Base-by-base conservation (phyloP, 2,888 invertebrate species). In the Melinaea menophilus region DNA sequence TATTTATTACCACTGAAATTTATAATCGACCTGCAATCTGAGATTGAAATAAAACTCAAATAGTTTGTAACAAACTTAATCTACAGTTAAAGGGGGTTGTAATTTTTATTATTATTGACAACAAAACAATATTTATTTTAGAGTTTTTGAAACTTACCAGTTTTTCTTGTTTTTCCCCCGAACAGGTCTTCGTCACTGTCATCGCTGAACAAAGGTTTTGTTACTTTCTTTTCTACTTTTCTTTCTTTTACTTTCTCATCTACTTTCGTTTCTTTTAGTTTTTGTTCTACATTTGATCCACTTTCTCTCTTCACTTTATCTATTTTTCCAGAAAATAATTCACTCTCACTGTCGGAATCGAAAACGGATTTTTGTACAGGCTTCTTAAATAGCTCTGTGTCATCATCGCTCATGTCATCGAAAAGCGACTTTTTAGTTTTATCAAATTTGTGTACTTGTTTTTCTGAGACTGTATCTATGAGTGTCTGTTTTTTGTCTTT, bases 141-240 rank as follows among this genome's bases (percentile, higher is more conserved):
- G 22, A 22, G 22, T n/a, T 56, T 2, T 31, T 34, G 1, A 37
- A 3, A 74, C 76, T 80, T 56, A 85, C 83, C 82, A 65, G 64
- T 60, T 61, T 73, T 80, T 63, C 75, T 78, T 13, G 71, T 69
- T 68, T 79, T 84, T 3, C 73, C 73, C 2, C 79, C 80, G 71
- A 89, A 90, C 22, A 91, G 68, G 66, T 86, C 84, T 68, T 84
- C 84, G 69, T 82, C 85, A 69, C 77, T 79, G 61, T 84, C 86
- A 71, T 88, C 89, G 59, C 81, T 84, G 55, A 91, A 90, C 41
- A 90, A 71, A 11, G 83, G 78, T 67, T 80, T 82, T 5, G 41
- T 55, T 13, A 35, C 34, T 4, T 77, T 31, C 31, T 51, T 51
- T 9, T 31, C 51, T 9, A 51, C 9, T 51, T 31, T 51, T 1